These are phyloP conservation scores for Synergus laeviventris DNA, from an alignment of 2,888 invertebrate genomes.

Conservation along the genomic window DNA sequence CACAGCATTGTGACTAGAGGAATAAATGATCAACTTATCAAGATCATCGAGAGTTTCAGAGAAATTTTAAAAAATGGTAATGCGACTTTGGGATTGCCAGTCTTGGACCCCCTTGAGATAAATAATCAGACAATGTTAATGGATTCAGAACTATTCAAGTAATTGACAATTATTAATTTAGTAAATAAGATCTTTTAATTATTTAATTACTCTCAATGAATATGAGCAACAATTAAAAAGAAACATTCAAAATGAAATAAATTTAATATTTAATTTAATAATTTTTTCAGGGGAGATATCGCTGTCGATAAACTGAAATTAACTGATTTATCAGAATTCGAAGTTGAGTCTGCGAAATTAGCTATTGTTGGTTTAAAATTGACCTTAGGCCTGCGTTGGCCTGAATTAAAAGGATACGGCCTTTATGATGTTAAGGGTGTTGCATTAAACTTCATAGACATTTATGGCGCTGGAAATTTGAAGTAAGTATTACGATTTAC, in stretches of 20 bases:
- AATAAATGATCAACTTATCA: slow-evolving; percentile 45
- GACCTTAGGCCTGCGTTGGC: slow-evolving; percentile 43
- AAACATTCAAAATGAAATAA: background rate
- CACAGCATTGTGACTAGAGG: background rate
- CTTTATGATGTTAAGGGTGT: slow-evolving; percentile 42
- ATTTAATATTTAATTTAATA: background rate
- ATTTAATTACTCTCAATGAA: background rate
- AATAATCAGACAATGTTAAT: slow-evolving; percentile 38
- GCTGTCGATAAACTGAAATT: slow-evolving; percentile 32
- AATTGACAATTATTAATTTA: slow-evolving; percentile 27
- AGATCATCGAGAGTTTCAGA: slow-evolving; percentile 52
- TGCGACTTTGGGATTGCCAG: slow-evolving; percentile 55
- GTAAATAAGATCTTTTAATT: too few relatives aligned
- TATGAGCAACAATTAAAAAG: background rate
- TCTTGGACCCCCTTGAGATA: slow-evolving; percentile 58
- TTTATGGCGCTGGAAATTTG: slow-evolving; percentile 51
- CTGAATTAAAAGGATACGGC: slow-evolving; percentile 39
- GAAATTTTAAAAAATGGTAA: slow-evolving; percentile 53
- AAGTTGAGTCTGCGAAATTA: slow-evolving; percentile 48
- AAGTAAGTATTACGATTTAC: slow-evolving; percentile 43
- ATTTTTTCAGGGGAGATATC: slow-evolving; percentile 32
- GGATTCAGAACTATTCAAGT: slow-evolving; percentile 44
- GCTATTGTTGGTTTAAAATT: slow-evolving; percentile 44
- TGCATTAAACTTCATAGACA: slow-evolving; percentile 23
- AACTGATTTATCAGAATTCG: slow-evolving; percentile 46